phyloP scores from a whole-genome alignment of 2,797 vertebrate species.

The Aselliscus stoliczkanus region DNA sequence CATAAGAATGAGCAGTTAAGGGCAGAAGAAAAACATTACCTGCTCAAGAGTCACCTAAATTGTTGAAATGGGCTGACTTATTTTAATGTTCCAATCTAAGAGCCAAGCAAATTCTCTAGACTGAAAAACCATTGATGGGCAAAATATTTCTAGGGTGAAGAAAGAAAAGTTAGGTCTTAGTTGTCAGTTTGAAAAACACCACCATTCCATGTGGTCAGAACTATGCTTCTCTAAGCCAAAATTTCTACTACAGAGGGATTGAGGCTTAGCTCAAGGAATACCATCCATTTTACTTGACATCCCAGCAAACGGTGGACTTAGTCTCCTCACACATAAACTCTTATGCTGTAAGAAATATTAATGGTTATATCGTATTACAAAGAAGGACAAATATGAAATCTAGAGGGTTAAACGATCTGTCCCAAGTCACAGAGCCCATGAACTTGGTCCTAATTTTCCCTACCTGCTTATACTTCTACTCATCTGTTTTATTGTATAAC shows the following conservation, averaged over 20 bases:
- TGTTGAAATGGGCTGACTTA: background rate
- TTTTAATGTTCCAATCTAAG: background rate
- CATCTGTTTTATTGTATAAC: background rate
- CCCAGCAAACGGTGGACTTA: background rate
- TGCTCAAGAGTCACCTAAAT: background rate
- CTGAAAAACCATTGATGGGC: background rate
- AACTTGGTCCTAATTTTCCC: rapidly evolving
- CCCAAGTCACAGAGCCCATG: background rate
- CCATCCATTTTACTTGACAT: background rate
- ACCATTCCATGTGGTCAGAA: background rate
- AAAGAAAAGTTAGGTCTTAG: background rate
- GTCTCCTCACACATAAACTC: background rate
- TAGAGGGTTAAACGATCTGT: background rate
- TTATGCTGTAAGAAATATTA: background rate
- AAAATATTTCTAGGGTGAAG: background rate
- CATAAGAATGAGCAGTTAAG: background rate
- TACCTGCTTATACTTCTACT: background rate
- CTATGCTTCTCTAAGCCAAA: background rate
- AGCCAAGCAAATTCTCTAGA: background rate
- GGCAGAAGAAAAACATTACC: background rate
- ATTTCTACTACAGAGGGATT: background rate
- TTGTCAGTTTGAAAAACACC: background rate
- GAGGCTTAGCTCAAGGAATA: background rate
- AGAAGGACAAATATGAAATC: background rate
- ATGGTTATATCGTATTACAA: background rate